Base-by-base conservation (phyloP, 2,888 invertebrate genomes). In the Drosophila putrida region DNA sequence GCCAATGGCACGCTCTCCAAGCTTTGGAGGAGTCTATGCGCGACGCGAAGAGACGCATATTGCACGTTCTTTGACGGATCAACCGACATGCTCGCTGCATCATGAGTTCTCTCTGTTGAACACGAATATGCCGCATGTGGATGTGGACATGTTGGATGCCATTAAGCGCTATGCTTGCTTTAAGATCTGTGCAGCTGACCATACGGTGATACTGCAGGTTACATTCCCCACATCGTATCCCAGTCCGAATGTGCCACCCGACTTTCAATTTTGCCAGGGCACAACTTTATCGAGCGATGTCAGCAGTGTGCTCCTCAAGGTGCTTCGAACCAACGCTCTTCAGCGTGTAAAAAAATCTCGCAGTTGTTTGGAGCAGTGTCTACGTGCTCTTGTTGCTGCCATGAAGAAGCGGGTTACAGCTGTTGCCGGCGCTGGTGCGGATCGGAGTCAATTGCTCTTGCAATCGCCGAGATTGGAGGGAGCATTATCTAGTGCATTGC, bases 331-430 rank as follows among this genome's bases (percentile, higher is more conserved):
- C 91, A 95, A 96, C 55, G 97, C 97, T 0, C 94, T 96, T 86
- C 96, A 96, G 80, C 95, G 97, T 85, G 97, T 98, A 1, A 95
- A 95, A 75, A 96, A 96, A 91, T 97, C 97, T 55, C 95, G 96
- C 54, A 96, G 97, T 38, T 98, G 98, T 91, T 93, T 98, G 57
- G 96, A 98, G 91, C 96, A 97, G 49, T 98, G 98, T 92, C 93
- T 98, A 43, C 93, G 96, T 38, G 95, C 95, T 51, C 93, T 96
- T 67, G 95, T 95, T 10, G 93, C 93, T 13, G 94, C 95, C 10
- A 92, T 96, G 93, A 94, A 92, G 91, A 94, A 92, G 87, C 91
- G 79, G 47, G 60, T 75, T 6, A 63, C 82, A 0, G 65, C 71
- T 1, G 53, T 84, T 0, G 46, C 54, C 9, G 91, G 91, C 3